phyloP scores from a whole-genome alignment of 2,888 invertebrate species.

The Hecatera dysodea region DNA sequence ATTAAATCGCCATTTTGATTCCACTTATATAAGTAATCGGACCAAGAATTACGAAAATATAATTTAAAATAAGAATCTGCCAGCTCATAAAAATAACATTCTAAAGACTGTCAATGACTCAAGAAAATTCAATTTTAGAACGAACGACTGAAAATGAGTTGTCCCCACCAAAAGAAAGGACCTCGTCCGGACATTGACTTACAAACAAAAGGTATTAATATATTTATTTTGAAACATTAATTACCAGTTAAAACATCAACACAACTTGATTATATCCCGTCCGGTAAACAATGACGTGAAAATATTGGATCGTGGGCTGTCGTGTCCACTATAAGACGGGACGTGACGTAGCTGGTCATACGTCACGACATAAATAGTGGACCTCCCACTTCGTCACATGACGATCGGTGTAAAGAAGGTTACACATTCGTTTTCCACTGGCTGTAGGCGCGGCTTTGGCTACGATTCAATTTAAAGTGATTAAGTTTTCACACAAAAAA shows the following conservation, averaged over 20 bases:
- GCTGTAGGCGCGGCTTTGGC: conserved; percentile 48
- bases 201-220: conserved; percentile 27
- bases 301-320: conserved; percentile 8
- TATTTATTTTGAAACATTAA: conserved; percentile 39
- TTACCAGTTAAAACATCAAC: conserved; percentile 30
- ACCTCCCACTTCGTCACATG: conserved; percentile 85
- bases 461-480: conserved; percentile 53
- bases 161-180: conserved; percentile 11
- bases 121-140: conserved; percentile 38
- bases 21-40: too few species aligned
- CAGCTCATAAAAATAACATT: conserved; percentile 5
- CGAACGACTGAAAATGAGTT: not conserved
- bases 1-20: too few species aligned
- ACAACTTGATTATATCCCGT: conserved; percentile 23
- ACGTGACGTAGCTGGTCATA: conserved; percentile 51
- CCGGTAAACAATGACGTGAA: conserved; percentile 47
- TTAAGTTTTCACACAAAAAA: conserved; percentile 57
- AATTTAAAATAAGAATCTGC: not conserved
- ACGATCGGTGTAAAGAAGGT: conserved; percentile 68
- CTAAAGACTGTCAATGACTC: conserved; percentile 16
- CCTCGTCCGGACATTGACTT: conserved; percentile 42
- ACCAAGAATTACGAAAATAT: too few species aligned
- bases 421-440: conserved; percentile 64
- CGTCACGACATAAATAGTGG: conserved; percentile 65
- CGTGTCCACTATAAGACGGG: conserved; percentile 52